Conservation (phyloP, 2,888 invertebrate species). For the Metalampra italica region DNA sequence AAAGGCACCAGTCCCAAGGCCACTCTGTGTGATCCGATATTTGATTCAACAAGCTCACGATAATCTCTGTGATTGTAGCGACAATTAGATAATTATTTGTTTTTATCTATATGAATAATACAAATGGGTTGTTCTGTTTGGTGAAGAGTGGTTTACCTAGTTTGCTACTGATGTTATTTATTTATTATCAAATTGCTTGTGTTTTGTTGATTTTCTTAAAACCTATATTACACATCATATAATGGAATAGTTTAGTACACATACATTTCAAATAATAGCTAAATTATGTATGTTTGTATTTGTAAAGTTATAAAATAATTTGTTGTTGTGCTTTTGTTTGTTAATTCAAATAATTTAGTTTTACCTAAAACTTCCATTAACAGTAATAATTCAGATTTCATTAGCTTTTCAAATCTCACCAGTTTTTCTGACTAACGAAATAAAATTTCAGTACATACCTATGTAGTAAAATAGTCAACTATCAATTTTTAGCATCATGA, state of each 20-base stretch:
- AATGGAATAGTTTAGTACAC: constrained; percentile 39
- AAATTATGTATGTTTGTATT: constrained; percentile 25
- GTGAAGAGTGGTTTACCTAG: constrained; percentile 59
- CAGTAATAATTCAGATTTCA: constrained; percentile 17
- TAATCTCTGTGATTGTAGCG: constrained; percentile 78
- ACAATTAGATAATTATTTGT: constrained; percentile 74
- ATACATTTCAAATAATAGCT: constrained; percentile 31
- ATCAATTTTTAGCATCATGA: too few species aligned
- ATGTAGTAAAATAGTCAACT: too few species aligned
- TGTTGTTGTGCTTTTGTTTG: constrained; percentile 36
- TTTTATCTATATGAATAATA: constrained; percentile 52
- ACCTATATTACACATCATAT: constrained; percentile 31
- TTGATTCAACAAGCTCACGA: constrained; percentile 71
- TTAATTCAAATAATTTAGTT: constrained; percentile 29
- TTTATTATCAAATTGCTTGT: constrained; percentile 72
- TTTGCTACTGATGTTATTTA: constrained; percentile 74
- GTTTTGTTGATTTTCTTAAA: constrained; percentile 68
- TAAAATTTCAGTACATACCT: not conserved
- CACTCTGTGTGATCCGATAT: constrained; percentile 73
- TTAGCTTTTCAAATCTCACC: not conserved
- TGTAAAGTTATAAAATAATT: constrained; percentile 6
- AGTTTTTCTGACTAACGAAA: not conserved
- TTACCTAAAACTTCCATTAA: constrained; percentile 21
- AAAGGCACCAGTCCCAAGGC: constrained; percentile 74
- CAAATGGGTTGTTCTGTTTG: constrained; percentile 65